Evolutionary conservation across 2,888 invertebrate species (phyloP).

Genomic region (Hypomecis atomaria): DNA sequence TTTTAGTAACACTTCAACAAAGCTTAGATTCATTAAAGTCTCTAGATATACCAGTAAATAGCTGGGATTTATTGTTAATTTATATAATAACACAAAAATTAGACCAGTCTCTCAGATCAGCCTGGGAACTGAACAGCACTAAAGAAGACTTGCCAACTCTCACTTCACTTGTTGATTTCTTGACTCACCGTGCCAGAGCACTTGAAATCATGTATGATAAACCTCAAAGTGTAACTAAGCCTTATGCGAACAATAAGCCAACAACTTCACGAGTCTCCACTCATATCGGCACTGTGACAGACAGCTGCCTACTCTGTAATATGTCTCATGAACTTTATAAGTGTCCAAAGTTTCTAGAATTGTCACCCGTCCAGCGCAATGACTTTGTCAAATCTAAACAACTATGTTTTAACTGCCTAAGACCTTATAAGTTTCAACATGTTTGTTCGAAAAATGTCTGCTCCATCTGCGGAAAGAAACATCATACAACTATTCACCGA

Average conservation of each 20-base stretch:
- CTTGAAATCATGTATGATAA: slow-evolving; percentile 4
- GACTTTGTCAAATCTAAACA: not conserved
- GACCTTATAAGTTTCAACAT: slow-evolving; percentile 8
- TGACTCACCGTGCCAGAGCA: slow-evolving; percentile 2
- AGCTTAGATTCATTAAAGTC: not conserved
- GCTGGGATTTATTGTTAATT: slow-evolving; percentile 1
- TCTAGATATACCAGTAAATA: not conserved
- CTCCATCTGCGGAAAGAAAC: not conserved
- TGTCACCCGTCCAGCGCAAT: not conserved
- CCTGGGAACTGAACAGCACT: not conserved
- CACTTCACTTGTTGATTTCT: not conserved
- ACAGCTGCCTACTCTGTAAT: slow-evolving; percentile 1
- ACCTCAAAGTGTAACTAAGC: not conserved
- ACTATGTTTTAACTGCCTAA: slow-evolving; percentile 9
- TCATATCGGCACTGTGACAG: no score
- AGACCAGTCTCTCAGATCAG: slow-evolving; percentile 6
- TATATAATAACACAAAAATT: not conserved
- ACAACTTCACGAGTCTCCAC: not conserved
- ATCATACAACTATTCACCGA: no score
- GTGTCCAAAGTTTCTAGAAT: slow-evolving; percentile 1
- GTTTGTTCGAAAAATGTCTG: slow-evolving; percentile 1
- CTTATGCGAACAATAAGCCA: not conserved
- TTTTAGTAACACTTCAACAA: not conserved
- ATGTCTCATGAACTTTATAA: slow-evolving; percentile 10
- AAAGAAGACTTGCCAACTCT: not conserved